Base-by-base conservation (phyloP, 2,888 invertebrate genomes). In the Pyralis farinalis region DNA sequence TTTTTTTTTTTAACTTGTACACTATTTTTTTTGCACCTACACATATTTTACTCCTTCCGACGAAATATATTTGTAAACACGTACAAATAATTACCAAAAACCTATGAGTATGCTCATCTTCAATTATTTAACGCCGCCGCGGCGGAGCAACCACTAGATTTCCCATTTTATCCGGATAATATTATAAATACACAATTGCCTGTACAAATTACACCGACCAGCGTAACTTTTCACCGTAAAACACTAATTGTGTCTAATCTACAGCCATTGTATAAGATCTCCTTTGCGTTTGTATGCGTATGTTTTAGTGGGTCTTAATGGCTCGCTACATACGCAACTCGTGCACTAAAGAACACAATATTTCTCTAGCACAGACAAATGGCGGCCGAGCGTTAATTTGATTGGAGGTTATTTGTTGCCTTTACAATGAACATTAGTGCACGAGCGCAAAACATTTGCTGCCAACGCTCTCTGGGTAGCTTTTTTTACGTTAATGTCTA, bases 341-440 rank as follows among this genome's bases (percentile, higher is more conserved):
- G 55, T 58, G 52, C 61, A 68, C 64, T 75, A 70, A 75, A 70
- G 64, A 73, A 72, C 69, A 71, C 77, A 66, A 82, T 85, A 81
- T 81, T 75, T 86, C 85, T 84, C 71, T 63, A 62, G 68, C 61
- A 62, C 70, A 75, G 77, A 86, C 77, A 80, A 86, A 87, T 85
- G 69, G 82, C 77, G 82, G 83, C 78, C 71, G 80, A 69, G 76
- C 78, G 80, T 83, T 81, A 81, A 81, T 83, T 83, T 84, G 87
- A 87, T 86, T 83, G 77, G 71, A 67, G 71, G 82, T 71, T 81
- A 77, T 87, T 87, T 86, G 87, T 85, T 86, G 76, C 82, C 71
- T 83, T 79, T 84, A 81, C 84, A 84, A 83, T 79, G 75, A 70
- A 72, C 83, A 86, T 87, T 85, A 86, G 85, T 71, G 66, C 48